Conservation (phyloP, 2,888 invertebrate species). For the Agonopterix alstromeriana region DNA sequence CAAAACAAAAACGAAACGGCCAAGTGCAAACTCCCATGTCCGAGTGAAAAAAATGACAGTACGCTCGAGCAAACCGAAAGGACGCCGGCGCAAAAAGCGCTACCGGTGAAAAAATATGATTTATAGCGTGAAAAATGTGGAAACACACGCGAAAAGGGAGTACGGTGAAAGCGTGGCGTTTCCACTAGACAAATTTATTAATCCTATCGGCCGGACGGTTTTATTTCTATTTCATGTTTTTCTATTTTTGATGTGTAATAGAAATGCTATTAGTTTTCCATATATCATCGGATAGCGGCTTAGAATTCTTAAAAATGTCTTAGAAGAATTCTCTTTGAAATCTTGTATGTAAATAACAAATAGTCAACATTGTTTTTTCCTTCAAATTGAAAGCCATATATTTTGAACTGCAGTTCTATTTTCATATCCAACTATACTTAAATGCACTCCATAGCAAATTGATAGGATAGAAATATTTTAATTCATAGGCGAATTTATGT, state of each 20-base stretch:
- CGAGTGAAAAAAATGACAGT: slow-evolving; percentile 71
- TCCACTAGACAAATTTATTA: slow-evolving; percentile 73
- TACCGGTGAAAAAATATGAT: slow-evolving; percentile 77
- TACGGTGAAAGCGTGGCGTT: slow-evolving; percentile 66
- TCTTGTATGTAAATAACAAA: no score
- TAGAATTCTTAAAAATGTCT: no score
- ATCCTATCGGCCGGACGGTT: slow-evolving; percentile 55
- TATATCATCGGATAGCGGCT: no score
- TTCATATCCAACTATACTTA: no score
- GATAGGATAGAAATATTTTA: no score
- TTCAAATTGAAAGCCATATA: no score
- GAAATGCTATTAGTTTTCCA: no score
- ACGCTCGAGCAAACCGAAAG: slow-evolving; percentile 69
- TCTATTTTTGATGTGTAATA: slow-evolving; percentile 9
- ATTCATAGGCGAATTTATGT: no score
- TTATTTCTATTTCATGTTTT: slow-evolving; percentile 41
- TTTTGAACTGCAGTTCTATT: no score
- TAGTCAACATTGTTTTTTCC: no score
- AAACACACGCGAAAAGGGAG: slow-evolving; percentile 70
- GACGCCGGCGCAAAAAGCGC: slow-evolving; percentile 69
- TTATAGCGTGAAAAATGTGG: slow-evolving; percentile 76
- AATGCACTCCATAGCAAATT: no score
- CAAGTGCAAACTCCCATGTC: slow-evolving; percentile 66
- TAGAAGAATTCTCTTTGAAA: no score
- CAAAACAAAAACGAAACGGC: slow-evolving; percentile 61